A percentile compares a stretch with the other conserved stretches of the same genome.
These are phyloP conservation scores for Ophonus ardosiacus DNA, from an alignment of 2,888 invertebrate species.

Conservation along the genomic window DNA sequence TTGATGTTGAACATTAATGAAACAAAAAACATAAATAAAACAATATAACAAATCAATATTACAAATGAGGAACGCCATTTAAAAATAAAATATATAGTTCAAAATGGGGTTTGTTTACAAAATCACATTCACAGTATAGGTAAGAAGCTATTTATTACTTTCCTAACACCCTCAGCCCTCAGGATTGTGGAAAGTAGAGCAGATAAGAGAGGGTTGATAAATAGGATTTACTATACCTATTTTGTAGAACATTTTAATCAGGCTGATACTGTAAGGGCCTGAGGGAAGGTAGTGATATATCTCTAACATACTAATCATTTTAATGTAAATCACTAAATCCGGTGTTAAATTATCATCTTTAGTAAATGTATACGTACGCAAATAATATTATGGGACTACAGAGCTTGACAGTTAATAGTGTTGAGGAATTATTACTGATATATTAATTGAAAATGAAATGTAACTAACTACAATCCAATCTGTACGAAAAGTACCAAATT, in stretches of 20 bases:
- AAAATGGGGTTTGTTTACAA: background rate
- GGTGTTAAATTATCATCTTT: background rate
- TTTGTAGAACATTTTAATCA: conserved; percentile 23
- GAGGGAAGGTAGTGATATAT: background rate
- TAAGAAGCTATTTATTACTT: background rate
- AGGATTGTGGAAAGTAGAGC: conserved; percentile 1
- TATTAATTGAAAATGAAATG: too few species aligned
- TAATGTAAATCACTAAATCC: conserved; percentile 6
- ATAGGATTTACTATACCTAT: conserved; percentile 32
- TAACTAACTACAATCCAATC: too few species aligned
- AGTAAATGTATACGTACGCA: background rate
- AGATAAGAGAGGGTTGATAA: conserved; percentile 24
- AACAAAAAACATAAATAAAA: too few species aligned
- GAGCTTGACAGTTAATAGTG: too few species aligned
- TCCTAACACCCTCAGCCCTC: background rate
- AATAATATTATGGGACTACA: background rate
- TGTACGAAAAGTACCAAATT: too few species aligned
- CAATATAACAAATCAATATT: too few species aligned
- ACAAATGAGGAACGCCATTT: background rate
- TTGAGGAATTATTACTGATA: too few species aligned
- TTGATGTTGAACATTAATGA: too few species aligned
- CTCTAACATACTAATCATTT: background rate
- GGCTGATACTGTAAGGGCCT: conserved; percentile 7
- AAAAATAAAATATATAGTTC: background rate
- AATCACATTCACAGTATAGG: background rate